Conservation (phyloP, 2,888 invertebrate genomes). For the Schizotus pectinicornis region DNA sequence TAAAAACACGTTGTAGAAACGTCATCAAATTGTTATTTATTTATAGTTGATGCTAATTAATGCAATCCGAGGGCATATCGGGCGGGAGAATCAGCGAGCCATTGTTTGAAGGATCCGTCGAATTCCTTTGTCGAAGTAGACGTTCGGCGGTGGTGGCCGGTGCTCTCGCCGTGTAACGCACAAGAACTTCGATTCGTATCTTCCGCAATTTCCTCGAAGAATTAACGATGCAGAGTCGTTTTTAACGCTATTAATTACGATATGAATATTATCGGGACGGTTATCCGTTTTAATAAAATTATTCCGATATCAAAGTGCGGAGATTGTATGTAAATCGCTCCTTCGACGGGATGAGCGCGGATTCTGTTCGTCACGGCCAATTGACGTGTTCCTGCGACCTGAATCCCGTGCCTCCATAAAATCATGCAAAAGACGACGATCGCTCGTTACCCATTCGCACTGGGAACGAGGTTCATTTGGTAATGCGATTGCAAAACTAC, state of each 20-base stretch:
- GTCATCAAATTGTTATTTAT: conserved; percentile 49
- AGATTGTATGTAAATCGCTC: conserved; percentile 29
- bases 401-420: not conserved
- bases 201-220: conserved; percentile 41
- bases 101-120: conserved; percentile 55
- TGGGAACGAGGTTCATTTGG: no score
- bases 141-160: conserved; percentile 18
- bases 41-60: conserved; percentile 50
- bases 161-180: conserved; percentile 9
- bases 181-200: conserved; percentile 39
- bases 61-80: conserved; percentile 50
- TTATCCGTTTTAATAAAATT: conserved; percentile 19
- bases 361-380: conserved; percentile 4
- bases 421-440: no score
- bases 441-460: no score
- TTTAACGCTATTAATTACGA: conserved; percentile 41
- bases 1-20: conserved; percentile 38
- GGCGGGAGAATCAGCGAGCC: conserved; percentile 45
- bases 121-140: conserved; percentile 50
- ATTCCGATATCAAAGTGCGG: conserved; percentile 24
- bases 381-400: conserved; percentile 7
- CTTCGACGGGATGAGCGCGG: conserved; percentile 1
- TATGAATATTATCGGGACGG: conserved; percentile 38
- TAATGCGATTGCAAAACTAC: no score
- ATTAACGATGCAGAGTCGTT: conserved; percentile 43